These are phyloP conservation scores for Bombus polaris DNA, from an alignment of 1,140 invertebrate species.

Conservation along the genomic window DNA sequence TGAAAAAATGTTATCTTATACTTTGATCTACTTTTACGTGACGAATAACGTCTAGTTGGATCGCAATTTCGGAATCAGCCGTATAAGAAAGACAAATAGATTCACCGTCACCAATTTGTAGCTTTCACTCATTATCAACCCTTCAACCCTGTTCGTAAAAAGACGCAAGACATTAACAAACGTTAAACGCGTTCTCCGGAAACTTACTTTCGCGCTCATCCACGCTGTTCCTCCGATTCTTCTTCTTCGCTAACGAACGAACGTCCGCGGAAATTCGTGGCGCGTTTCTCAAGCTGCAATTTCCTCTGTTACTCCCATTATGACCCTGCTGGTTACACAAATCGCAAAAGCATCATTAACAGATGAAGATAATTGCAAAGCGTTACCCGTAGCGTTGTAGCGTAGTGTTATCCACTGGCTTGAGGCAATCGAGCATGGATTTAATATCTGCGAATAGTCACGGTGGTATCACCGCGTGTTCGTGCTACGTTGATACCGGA, in stretches of 20 bases:
- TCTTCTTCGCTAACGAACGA: not conserved
- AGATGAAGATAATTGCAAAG: constrained; percentile 40
- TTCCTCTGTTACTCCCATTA: not conserved
- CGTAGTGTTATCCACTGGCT: constrained; percentile 2
- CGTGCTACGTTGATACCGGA: not conserved
- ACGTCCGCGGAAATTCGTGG: not conserved
- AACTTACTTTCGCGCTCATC: not conserved
- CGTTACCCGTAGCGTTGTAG: constrained; percentile 10
- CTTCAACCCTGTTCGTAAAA: not conserved
- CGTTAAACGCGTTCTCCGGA: not conserved
- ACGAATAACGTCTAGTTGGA: too few species aligned
- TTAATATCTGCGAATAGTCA: constrained; percentile 7
- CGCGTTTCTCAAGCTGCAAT: not conserved
- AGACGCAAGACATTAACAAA: not conserved
- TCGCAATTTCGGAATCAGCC: too few species aligned
- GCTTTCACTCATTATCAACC: not conserved
- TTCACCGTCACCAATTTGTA: not conserved
- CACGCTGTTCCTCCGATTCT: not conserved
- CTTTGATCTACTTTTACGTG: too few species aligned
- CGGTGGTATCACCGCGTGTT: not conserved
- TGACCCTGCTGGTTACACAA: not conserved
- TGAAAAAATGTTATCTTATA: too few species aligned
- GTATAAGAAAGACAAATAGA: too few species aligned
- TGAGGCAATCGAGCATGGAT: not conserved
- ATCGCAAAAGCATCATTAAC: constrained; percentile 38